Percentiles rank a stretch among this genome's conserved stretches.
phyloP scores from a whole-genome alignment of 2,113 vertebrate genomes.

The Carollia perspicillata region DNA sequence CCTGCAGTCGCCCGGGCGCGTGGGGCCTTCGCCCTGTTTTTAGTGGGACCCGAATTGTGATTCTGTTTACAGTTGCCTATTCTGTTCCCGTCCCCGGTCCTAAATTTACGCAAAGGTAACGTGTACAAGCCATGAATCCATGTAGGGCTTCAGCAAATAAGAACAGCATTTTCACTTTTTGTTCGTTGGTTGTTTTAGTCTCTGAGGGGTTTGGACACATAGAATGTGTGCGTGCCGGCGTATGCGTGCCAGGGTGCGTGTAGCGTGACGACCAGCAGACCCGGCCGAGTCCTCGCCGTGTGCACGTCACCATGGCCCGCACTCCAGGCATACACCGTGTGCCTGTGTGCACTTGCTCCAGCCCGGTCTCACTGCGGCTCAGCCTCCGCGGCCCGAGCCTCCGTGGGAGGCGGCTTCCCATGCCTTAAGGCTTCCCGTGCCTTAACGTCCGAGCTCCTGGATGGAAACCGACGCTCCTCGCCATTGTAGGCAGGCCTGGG shows the following conservation, averaged over 20 bases:
- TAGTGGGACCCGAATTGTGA: constrained; percentile 65
- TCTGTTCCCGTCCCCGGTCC: constrained; percentile 23
- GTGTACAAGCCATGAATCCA: background rate
- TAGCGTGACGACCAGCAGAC: too few relatives aligned
- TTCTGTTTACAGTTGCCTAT: constrained; percentile 72
- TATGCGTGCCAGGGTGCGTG: background rate
- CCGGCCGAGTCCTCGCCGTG: background rate
- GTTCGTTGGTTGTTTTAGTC: background rate
- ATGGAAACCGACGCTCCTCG: background rate
- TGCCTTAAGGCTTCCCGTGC: background rate
- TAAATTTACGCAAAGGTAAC: constrained; percentile 48
- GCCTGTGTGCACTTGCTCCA: background rate
- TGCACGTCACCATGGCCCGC: background rate
- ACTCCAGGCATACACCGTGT: too few relatives aligned
- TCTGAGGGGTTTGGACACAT: background rate
- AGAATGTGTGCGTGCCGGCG: background rate
- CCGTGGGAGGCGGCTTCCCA: background rate
- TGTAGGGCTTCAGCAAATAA: constrained; percentile 16
- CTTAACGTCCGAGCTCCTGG: background rate
- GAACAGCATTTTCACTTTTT: background rate
- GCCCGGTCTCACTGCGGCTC: background rate
- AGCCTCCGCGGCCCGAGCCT: background rate
- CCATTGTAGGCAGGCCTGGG: background rate
- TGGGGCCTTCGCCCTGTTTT: constrained; percentile 63
- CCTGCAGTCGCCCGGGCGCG: constrained; percentile 68